Percentiles rank a stretch among this genome's conserved stretches.
Evolutionary conservation across 2,888 invertebrate species (phyloP).

Genomic region (Artemia sinica): DNA sequence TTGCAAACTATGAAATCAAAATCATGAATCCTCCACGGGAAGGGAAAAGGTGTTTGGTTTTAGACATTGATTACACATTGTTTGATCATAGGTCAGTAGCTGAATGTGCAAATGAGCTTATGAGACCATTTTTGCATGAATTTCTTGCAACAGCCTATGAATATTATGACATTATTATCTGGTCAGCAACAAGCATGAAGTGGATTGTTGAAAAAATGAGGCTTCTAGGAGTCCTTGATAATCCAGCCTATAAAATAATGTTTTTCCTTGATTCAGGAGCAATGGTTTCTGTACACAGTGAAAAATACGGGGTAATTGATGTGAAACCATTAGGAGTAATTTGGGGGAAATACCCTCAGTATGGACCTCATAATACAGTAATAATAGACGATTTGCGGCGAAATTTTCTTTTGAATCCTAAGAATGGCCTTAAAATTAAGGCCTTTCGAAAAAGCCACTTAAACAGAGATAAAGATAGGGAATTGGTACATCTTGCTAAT

Average conservation of each 20-base stretch:
- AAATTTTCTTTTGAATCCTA: constrained; percentile 94
- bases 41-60: constrained; percentile 71
- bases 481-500: constrained; percentile 57
- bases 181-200: constrained; percentile 96
- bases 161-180: constrained; percentile 88
- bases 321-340: constrained; percentile 88
- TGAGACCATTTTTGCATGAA: constrained; percentile 88
- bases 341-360: constrained; percentile 85
- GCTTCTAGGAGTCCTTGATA: constrained; percentile 61
- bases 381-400: constrained; percentile 93
- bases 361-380: constrained; percentile 74
- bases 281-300: constrained; percentile 83
- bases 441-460: constrained; percentile 79
- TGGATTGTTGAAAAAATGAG: constrained; percentile 98
- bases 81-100: constrained; percentile 89
- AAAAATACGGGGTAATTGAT: constrained; percentile 80
- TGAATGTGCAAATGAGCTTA: constrained; percentile 67
- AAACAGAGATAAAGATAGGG: constrained; percentile 63
- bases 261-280: constrained; percentile 79
- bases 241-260: constrained; percentile 71
- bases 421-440: constrained; percentile 71
- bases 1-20: constrained; percentile 36
- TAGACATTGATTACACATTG: constrained; percentile 90
- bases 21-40: constrained; percentile 60
- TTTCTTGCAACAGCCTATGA: constrained; percentile 70